Percentiles rank a stretch among this genome's conserved stretches.
These are phyloP conservation scores for Rhinogobio ventralis DNA, from an alignment of 2,797 vertebrate genomes.

Conservation along the genomic window DNA sequence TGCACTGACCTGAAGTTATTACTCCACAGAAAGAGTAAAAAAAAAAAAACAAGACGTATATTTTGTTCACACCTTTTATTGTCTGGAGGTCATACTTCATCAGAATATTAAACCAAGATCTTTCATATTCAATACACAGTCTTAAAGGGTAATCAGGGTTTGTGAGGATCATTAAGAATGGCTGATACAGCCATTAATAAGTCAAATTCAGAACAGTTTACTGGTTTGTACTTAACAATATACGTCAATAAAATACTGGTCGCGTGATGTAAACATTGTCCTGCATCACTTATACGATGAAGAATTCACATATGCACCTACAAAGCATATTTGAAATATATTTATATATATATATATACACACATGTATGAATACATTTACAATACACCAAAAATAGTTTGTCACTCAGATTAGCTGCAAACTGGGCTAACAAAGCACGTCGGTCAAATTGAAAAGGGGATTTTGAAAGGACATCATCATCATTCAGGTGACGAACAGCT, in stretches of 20 bases:
- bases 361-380: conserved; percentile 82
- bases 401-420: conserved; percentile 52
- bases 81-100: conserved; percentile 51
- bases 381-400: conserved; percentile 68
- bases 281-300: conserved; percentile 53
- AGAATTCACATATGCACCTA: conserved; percentile 72
- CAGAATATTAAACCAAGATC: conserved; percentile 44
- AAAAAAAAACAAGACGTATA: conserved; percentile 18
- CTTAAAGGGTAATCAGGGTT: conserved; percentile 51
- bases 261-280: conserved; percentile 50
- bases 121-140: conserved; percentile 35
- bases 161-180: conserved; percentile 49
- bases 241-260: conserved; percentile 44
- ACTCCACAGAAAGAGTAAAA: neutral
- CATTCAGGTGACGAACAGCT: neutral
- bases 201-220: conserved; percentile 45
- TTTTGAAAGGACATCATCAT: conserved; percentile 19
- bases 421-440: conserved; percentile 72
- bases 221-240: conserved; percentile 53
- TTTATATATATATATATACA: conserved; percentile 80
- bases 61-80: conserved; percentile 56
- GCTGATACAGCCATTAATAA: conserved; percentile 63
- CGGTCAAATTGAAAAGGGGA: conserved; percentile 37
- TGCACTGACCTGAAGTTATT: neutral
- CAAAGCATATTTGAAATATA: conserved; percentile 69